Evolutionary conservation across 2,797 vertebrate genomes (phyloP).

Genomic region (Sebastes miniatus): DNA sequence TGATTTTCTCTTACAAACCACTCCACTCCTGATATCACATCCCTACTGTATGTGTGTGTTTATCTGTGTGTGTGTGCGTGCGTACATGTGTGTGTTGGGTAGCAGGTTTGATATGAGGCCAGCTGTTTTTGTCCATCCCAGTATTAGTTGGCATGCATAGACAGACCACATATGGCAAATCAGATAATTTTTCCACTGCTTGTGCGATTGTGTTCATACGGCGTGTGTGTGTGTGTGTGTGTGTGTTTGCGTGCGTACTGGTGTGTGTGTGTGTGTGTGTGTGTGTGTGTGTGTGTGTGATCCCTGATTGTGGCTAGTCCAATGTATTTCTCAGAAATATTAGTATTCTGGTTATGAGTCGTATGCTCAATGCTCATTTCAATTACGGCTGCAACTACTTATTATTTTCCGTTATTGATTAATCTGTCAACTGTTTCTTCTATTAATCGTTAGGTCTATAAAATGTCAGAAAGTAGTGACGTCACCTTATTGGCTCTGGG

Average conservation of each 20-base stretch:
- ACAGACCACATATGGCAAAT: conserved; percentile 70
- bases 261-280: background rate
- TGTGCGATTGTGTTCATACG: conserved; percentile 43
- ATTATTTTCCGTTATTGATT: background rate
- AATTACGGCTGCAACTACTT: background rate
- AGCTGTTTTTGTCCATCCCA: conserved; percentile 76
- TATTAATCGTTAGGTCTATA: background rate
- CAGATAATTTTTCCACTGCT: conserved; percentile 68
- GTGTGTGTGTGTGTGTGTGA: background rate
- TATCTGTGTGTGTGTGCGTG: background rate
- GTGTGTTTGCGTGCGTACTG: background rate
- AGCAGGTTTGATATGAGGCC: conserved; percentile 63
- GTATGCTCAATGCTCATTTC: conserved; percentile 1
- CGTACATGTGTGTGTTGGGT: conserved; percentile 22
- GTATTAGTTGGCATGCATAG: conserved; percentile 67
- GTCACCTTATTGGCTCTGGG: background rate
- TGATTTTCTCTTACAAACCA: conserved; percentile 23
- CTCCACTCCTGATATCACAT: conserved; percentile 23
- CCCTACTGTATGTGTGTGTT: background rate
- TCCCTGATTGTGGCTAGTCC: conserved; percentile 7
- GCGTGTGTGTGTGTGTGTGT: background rate
- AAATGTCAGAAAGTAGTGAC: background rate
- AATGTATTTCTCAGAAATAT: conserved; percentile 18
- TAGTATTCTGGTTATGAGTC: conserved; percentile 1
- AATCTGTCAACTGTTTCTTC: background rate